Conservation (phyloP, 2,113 vertebrate genomes). For the Gorsachius goisagi region DNA sequence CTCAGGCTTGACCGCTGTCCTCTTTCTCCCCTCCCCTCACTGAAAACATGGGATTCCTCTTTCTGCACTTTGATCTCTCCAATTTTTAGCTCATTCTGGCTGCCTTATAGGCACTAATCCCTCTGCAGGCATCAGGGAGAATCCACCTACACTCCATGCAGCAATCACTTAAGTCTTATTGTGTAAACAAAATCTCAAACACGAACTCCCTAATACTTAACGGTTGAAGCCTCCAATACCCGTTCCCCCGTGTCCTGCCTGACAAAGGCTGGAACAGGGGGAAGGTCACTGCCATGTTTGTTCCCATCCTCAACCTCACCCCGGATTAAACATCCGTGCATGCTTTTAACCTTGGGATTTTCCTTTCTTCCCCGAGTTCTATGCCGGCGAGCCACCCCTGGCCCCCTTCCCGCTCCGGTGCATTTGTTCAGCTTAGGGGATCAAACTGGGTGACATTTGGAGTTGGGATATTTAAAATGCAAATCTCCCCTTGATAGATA, state of each 20-base stretch:
- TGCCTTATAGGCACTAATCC: slow-evolving; percentile 60
- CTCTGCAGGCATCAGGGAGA: slow-evolving; percentile 58
- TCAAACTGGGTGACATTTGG: slow-evolving; percentile 60
- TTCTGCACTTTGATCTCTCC: slow-evolving; percentile 45
- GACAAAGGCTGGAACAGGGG: not conserved
- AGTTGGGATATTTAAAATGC: slow-evolving; percentile 62
- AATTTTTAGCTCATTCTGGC: slow-evolving; percentile 46
- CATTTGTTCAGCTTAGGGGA: slow-evolving; percentile 53
- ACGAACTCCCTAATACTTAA: slow-evolving; percentile 41
- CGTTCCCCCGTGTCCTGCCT: not conserved
- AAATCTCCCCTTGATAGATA: slow-evolving; percentile 16
- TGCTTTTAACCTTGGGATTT: not conserved
- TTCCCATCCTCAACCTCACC: not conserved
- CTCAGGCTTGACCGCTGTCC: not conserved
- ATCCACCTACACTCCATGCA: slow-evolving; percentile 62
- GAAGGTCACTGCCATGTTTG: slow-evolving; percentile 8
- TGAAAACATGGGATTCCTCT: not conserved
- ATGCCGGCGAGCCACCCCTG: rapidly evolving
- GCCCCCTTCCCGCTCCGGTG: not conserved
- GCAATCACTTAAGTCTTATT: slow-evolving; percentile 47
- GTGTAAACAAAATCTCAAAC: slow-evolving; percentile 62
- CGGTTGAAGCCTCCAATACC: not conserved
- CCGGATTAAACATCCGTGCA: not conserved
- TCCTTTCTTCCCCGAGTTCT: not conserved
- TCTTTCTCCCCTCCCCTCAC: not conserved